These are phyloP conservation scores for Thera britannica DNA, from an alignment of 2,888 invertebrate genomes.

Conservation along the genomic window DNA sequence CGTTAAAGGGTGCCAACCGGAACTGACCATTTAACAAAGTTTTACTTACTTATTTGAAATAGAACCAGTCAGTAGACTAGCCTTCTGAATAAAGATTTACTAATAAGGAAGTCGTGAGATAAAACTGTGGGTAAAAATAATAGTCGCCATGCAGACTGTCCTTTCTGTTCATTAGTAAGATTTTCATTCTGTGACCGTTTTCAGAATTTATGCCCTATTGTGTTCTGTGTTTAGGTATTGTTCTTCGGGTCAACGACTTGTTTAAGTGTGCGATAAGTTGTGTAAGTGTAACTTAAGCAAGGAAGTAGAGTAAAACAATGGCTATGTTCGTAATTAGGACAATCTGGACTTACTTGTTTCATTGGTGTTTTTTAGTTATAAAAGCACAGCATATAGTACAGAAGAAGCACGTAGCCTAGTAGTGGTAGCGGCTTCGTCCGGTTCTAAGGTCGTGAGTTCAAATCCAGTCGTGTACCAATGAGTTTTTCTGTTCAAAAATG, in stretches of 20 bases:
- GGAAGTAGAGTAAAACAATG: constrained; percentile 34
- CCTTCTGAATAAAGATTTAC: no score
- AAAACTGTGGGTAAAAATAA: constrained; percentile 6
- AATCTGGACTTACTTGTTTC: neutral
- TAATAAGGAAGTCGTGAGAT: neutral
- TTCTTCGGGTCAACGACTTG: constrained; percentile 50
- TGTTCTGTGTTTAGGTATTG: constrained; percentile 54
- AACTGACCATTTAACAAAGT: no score
- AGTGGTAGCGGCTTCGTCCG: no score
- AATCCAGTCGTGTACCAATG: no score
- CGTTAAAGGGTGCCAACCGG: no score
- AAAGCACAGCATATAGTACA: no score
- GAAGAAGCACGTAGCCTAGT: no score
- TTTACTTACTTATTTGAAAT: no score
- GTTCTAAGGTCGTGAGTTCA: no score
- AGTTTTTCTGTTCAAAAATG: no score
- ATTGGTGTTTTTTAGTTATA: no score
- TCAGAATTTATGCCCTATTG: constrained; percentile 64
- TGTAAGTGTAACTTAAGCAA: constrained; percentile 31
- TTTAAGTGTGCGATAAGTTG: constrained; percentile 44
- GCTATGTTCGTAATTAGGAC: constrained; percentile 30
- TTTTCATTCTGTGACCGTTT: constrained; percentile 62
- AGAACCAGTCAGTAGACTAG: no score
- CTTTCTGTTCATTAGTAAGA: constrained; percentile 42
- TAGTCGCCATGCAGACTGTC: constrained; percentile 28